Base-by-base conservation (phyloP, 2,888 invertebrate species). In the Alloplasta piceator region DNA sequence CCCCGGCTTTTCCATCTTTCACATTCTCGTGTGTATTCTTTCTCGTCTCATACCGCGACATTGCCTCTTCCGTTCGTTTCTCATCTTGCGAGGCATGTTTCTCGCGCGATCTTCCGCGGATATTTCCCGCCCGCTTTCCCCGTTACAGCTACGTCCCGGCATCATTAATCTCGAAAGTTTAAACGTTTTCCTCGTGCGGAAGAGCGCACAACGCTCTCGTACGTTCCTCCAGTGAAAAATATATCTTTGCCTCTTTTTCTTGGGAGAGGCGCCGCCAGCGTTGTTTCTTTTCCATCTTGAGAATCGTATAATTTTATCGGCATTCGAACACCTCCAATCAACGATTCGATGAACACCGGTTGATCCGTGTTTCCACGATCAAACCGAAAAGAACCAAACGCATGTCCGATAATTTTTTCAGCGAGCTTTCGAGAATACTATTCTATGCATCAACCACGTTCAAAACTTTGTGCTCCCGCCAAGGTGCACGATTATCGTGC, bases 111-210 rank as follows among this genome's bases (percentile, higher is more conserved):
- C 67, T 67, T 71, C 71, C 78, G 70, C 55, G 46, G 43, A 39
- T 58, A 50, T 75, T 48, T 26, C 26, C 26, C 26, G 26, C 26
- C 3, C 26, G 26, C 26, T 26, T 26, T 14, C 12, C 55, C 10
- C 60, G 26, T 7, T 58, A 26, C 26, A 26, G 26, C 26, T 26
- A 26, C 26, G 26, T 26, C 26, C 26, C 26, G 26, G 78, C 71
- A 66, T 75, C 74, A 75, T 75, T 75, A 75, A 75, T 75, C 74
- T 75, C 66, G 4, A 75, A 66, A 75, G 58, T 75, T 75, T 67
- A 67, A 75, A 75, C 74, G 66, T 58, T 67, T 50, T 50, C 26
- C 58, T 48, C 46, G 55, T 43, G 56, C 14, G 56, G 48, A 72
- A 12, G 26, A 41, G 43, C 43, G 43, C 26, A 26, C 26, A 26